A percentile compares a stretch with the other conserved stretches of the same genome.
Conservation (phyloP, 2,888 invertebrate genomes). For the Reticulitermes lucifugus region DNA sequence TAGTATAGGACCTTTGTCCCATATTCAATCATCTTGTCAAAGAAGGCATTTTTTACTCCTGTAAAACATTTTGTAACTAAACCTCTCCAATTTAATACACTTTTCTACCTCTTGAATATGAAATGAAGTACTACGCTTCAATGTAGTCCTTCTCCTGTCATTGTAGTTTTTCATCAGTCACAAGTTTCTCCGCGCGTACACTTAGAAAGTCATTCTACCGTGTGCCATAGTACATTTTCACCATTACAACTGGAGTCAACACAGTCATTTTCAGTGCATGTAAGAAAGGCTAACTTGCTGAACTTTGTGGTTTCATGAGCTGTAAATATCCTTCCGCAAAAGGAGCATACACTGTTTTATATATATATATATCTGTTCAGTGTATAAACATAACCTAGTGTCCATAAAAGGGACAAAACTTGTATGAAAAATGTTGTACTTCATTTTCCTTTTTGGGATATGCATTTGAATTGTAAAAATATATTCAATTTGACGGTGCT, state of each 20-base stretch:
- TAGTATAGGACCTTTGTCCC: slow-evolving; percentile 1
- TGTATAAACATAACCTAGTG: not conserved
- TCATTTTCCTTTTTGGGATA: not conserved
- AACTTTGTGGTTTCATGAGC: not conserved
- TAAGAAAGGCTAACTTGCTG: not conserved
- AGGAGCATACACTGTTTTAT: not conserved
- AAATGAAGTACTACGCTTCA: not conserved
- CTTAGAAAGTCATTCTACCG: not conserved
- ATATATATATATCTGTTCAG: not conserved
- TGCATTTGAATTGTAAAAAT: not conserved
- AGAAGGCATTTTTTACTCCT: slow-evolving; percentile 37
- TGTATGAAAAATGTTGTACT: not conserved
- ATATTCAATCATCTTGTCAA: not conserved
- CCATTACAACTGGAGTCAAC: not conserved
- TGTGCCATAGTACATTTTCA: slow-evolving; percentile 1
- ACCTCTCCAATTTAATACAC: slow-evolving; percentile 9
- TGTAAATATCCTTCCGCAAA: not conserved
- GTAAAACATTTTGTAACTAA: slow-evolving; percentile 32
- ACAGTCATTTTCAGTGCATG: not conserved
- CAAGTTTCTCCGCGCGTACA: not conserved
- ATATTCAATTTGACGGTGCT: not conserved
- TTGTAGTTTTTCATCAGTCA: not conserved
- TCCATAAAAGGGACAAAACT: not conserved
- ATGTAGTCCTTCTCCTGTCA: not conserved
- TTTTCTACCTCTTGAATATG: slow-evolving; percentile 27